Conservation (phyloP, 2,113 vertebrate species). For the Onychostoma macrolepis region DNA sequence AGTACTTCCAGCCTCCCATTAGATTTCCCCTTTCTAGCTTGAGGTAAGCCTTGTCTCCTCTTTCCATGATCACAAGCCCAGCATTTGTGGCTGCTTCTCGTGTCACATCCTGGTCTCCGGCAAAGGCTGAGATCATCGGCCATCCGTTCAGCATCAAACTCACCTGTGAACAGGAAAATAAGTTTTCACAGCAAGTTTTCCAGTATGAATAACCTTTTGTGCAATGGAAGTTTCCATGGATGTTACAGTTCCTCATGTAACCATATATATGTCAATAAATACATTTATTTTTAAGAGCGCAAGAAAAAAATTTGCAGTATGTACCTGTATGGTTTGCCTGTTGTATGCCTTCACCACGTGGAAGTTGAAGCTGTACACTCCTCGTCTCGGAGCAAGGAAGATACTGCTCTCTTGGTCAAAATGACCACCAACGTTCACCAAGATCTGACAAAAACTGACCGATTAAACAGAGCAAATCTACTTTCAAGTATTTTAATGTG, state of each 20-base stretch:
- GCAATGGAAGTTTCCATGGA: background rate
- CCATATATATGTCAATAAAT: background rate
- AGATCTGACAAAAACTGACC: slow-evolving; percentile 70
- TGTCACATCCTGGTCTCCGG: slow-evolving; percentile 88
- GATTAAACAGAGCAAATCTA: background rate
- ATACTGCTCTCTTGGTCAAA: slow-evolving; percentile 86
- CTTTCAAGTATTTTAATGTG: background rate
- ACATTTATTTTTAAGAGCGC: background rate
- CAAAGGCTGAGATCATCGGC: slow-evolving; percentile 87
- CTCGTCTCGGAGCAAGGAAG: slow-evolving; percentile 83
- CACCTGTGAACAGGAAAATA: slow-evolving; percentile 69
- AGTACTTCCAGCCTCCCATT: slow-evolving; percentile 90
- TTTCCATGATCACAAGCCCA: slow-evolving; percentile 86
- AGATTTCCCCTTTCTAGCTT: slow-evolving; percentile 86
- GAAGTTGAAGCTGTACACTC: slow-evolving; percentile 89
- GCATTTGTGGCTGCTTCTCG: slow-evolving; percentile 87
- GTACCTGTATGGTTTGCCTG: slow-evolving; percentile 87
- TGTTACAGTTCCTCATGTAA: background rate
- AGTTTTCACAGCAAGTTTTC: background rate
- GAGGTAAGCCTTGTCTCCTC: slow-evolving; percentile 85
- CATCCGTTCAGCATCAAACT: slow-evolving; percentile 87
- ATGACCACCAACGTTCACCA: slow-evolving; percentile 85
- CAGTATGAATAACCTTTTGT: background rate
- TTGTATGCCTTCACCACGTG: slow-evolving; percentile 91
- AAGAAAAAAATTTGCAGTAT: background rate